phyloP scores from a whole-genome alignment of 1,140 invertebrate genomes.

The Propsilocerus akamusi region DNA sequence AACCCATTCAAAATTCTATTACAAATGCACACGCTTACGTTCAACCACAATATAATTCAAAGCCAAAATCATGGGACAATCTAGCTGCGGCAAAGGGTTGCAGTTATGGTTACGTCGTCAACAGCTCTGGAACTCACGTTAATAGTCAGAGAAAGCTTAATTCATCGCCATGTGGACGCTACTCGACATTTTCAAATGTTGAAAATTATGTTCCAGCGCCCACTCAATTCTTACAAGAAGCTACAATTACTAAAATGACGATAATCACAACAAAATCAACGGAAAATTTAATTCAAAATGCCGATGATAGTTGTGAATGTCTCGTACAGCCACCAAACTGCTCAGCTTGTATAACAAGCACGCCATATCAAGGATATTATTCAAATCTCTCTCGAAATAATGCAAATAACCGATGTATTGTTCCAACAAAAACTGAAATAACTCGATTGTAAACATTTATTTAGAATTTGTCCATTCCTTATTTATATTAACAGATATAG shows the following conservation, averaged over 20 bases:
- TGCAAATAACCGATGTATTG: background rate
- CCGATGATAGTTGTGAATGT: constrained; percentile 13
- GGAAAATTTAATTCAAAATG: constrained; percentile 41
- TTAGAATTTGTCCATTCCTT: too few relatives aligned
- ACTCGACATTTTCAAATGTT: constrained; percentile 23
- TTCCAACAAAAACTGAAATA: constrained; percentile 1
- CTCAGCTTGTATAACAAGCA: background rate
- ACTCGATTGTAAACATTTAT: background rate
- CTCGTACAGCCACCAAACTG: background rate
- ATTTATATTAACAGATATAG: too few relatives aligned
- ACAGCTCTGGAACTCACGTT: constrained; percentile 9
- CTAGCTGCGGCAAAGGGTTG: constrained; percentile 18
- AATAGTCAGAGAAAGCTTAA: constrained; percentile 24
- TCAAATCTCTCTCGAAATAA: background rate
- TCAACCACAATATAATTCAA: constrained; percentile 35
- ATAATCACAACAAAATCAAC: constrained; percentile 49
- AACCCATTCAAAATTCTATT: background rate
- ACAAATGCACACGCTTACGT: constrained; percentile 23
- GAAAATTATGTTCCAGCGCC: constrained; percentile 23
- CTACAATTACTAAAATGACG: constrained; percentile 29
- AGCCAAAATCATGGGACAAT: constrained; percentile 78
- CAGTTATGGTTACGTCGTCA: background rate
- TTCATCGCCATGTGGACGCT: constrained; percentile 25
- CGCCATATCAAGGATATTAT: background rate
- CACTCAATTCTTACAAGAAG: constrained; percentile 26